Base-by-base conservation (phyloP, 1,140 invertebrate genomes). In the Alviniconcha marisindica region DNA sequence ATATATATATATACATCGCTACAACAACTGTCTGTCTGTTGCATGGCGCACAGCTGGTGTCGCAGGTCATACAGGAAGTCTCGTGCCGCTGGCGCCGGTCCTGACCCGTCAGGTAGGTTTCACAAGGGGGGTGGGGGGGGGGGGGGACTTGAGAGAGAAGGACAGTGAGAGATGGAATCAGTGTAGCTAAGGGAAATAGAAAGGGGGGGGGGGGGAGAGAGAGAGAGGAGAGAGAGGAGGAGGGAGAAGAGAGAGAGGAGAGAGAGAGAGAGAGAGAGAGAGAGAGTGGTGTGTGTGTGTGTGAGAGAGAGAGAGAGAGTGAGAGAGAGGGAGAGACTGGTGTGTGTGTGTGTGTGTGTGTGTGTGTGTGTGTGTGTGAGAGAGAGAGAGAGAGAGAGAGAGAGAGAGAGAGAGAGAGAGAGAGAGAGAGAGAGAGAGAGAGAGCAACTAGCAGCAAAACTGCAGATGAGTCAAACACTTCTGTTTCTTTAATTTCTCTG, bases 391-490 rank as follows among this genome's bases (percentile, higher is more conserved):
- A 14, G 60, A 21, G 60, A n/a, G 60, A 21, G 60, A 66, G 60
- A 66, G 60, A 66, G 60, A 66, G 60, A 66, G n/a, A 28, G n/a
- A 28, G n/a, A 28, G n/a, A 28, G n/a, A 28, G 60, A 54, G 51
- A 54, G 51, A 54, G 51, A 54, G 51, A 54, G 51, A 54, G 51
- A 54, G 51, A 54, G 51, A 54, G 51, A 54, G 51, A 54, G 51
- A 54, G 51, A 54, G 51, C 12, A n/a, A n/a, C n/a, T 10, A 51
- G 48, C n/a, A n/a, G n/a, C n/a, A n/a, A n/a, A n/a, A n/a, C n/a
- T n/a, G n/a, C n/a, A n/a, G n/a, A n/a, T 10, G 51, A 54, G 12
- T 54, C 24, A 24, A 66, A 66, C 10, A n/a, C n/a, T n/a, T n/a
- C n/a, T n/a, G n/a, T n/a, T n/a, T n/a, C n/a, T n/a, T n/a, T n/a